Evolutionary conservation across 2,113 vertebrate genomes (phyloP).

Genomic region (Deroptyus accipitrinus): DNA sequence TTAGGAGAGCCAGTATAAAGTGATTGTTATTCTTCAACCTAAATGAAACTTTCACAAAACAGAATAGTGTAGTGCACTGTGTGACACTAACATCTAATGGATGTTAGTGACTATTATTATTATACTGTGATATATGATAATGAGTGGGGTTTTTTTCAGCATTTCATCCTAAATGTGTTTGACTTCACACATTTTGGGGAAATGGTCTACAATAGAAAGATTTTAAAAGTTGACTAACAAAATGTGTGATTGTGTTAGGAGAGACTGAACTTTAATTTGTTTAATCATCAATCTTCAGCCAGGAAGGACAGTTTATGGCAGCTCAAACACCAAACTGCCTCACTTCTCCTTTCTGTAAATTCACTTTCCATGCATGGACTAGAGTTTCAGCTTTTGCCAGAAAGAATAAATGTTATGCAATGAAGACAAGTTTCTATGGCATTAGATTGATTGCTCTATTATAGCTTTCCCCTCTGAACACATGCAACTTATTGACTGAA

Average conservation of each 20-base stretch:
- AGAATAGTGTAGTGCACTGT: not conserved
- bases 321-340: not conserved
- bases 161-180: not conserved
- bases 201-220: not conserved
- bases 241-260: not conserved
- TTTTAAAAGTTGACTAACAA: not conserved
- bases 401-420: not conserved
- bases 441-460: accelerated
- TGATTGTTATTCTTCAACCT: not conserved
- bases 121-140: not conserved
- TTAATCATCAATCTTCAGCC: not conserved
- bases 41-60: not conserved
- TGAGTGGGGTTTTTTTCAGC: not conserved
- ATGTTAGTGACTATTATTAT: not conserved
- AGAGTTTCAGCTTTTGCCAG: not conserved
- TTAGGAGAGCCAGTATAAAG: not conserved
- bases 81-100: not conserved
- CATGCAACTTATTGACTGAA: not conserved
- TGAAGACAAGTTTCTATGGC: accelerated
- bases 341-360: not conserved
- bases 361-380: not conserved
- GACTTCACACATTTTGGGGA: not conserved
- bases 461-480: not conserved
- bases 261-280: not conserved
- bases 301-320: not conserved